Evolutionary conservation across 1,140 invertebrate genomes (phyloP).

Genomic region (Nasonia vitripennis): DNA sequence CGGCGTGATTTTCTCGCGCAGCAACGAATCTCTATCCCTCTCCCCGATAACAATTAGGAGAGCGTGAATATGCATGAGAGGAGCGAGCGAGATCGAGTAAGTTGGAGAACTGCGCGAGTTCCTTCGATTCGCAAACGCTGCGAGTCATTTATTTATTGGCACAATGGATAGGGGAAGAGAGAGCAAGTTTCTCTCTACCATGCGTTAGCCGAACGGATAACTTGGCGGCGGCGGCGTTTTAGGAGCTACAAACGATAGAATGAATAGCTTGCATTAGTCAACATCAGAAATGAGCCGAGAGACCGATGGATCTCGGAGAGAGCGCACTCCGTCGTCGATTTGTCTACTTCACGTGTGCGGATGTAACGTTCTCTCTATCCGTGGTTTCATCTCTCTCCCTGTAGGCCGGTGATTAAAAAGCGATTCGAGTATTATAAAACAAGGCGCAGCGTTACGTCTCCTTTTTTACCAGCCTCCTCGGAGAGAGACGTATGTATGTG

Average conservation of each 20-base stretch:
- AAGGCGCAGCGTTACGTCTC: neutral
- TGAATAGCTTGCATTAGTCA: slow-evolving; percentile 69
- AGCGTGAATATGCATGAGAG: neutral
- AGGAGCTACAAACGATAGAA: slow-evolving; percentile 67
- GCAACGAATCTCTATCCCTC: neutral
- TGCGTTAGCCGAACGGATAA: neutral
- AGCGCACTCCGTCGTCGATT: slow-evolving; percentile 21
- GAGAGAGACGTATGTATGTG: too few species aligned
- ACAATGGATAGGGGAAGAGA: slow-evolving; percentile 2
- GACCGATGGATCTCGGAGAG: slow-evolving; percentile 41
- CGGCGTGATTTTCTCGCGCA: neutral
- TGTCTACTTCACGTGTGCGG: slow-evolving; percentile 1
- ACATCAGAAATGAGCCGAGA: slow-evolving; percentile 67
- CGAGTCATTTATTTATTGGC: slow-evolving; percentile 25
- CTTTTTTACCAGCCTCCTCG: neutral
- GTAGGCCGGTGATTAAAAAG: neutral
- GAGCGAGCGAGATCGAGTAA: neutral
- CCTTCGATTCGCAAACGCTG: too few species aligned
- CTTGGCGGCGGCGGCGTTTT: slow-evolving; percentile 52
- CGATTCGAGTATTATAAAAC: neutral
- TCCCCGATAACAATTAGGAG: neutral
- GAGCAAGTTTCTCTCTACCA: slow-evolving; percentile 7
- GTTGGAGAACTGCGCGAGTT: neutral
- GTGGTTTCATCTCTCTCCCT: neutral
- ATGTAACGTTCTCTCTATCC: neutral